phyloP scores from a whole-genome alignment of 2,797 vertebrate genomes.

The Menidia menidia region DNA sequence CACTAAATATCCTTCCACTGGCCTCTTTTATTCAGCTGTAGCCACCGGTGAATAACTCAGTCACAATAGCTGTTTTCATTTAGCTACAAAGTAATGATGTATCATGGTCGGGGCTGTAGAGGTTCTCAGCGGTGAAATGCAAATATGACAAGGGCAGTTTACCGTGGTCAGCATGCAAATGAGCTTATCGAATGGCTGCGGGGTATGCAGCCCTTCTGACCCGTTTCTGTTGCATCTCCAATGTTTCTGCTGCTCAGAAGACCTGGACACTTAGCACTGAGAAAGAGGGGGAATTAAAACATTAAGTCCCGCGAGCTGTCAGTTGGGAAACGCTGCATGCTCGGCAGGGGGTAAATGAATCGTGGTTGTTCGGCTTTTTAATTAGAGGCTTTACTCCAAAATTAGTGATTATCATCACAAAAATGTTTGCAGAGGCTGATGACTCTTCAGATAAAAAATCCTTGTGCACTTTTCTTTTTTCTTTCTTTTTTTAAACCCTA shows the following conservation, averaged over 20 bases:
- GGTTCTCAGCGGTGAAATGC: slow-evolving; percentile 73
- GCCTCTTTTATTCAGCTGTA: slow-evolving; percentile 30
- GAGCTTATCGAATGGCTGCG: slow-evolving; percentile 38
- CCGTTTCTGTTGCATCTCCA: slow-evolving; percentile 31
- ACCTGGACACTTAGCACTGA: slow-evolving; percentile 14
- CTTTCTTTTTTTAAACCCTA: too few relatives aligned
- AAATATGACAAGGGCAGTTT: slow-evolving; percentile 61
- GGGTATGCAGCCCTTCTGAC: slow-evolving; percentile 37
- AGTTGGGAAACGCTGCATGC: slow-evolving; percentile 32
- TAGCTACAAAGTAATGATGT: slow-evolving; percentile 66
- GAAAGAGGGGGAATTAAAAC: slow-evolving; percentile 46
- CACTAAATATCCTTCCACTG: slow-evolving; percentile 38
- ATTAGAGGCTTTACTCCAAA: neutral
- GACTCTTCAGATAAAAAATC: too few relatives aligned
- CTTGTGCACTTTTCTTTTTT: too few relatives aligned
- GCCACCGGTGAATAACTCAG: slow-evolving; percentile 53
- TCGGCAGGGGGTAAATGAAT: slow-evolving; percentile 22
- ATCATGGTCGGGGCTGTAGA: slow-evolving; percentile 53
- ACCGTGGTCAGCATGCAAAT: slow-evolving; percentile 67
- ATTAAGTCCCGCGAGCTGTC: slow-evolving; percentile 42
- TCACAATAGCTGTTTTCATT: slow-evolving; percentile 48
- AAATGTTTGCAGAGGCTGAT: too few relatives aligned
- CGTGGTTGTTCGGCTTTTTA: neutral
- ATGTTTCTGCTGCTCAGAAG: slow-evolving; percentile 3
- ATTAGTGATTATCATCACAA: slow-evolving; percentile 1